A percentile compares a stretch with the other conserved stretches of the same genome.
These are phyloP conservation scores for Beris chalybata DNA, from an alignment of 2,888 invertebrate species.

Conservation along the genomic window DNA sequence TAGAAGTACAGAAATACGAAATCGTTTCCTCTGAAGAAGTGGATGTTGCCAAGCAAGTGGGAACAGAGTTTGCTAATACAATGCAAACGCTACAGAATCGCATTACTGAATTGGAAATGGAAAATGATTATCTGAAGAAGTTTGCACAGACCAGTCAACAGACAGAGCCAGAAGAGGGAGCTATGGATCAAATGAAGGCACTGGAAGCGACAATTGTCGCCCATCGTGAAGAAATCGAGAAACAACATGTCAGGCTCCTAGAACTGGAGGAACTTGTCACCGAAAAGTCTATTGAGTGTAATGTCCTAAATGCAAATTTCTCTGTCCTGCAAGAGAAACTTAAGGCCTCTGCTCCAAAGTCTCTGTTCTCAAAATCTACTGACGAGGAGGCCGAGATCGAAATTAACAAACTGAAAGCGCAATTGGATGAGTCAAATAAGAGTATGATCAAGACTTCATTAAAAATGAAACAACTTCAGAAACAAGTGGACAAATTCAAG, in stretches of 20 bases:
- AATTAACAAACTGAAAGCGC: constrained; percentile 63
- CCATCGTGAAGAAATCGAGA: constrained; percentile 56
- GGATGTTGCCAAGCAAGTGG: constrained; percentile 55
- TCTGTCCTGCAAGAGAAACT: constrained; percentile 54
- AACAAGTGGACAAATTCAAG: constrained; percentile 69
- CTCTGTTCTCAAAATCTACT: constrained; percentile 47
- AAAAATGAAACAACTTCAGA: constrained; percentile 76
- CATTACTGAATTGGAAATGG: constrained; percentile 60
- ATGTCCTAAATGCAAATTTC: constrained; percentile 56
- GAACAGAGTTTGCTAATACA: constrained; percentile 56
- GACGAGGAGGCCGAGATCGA: constrained; percentile 49
- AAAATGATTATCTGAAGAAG: constrained; percentile 62
- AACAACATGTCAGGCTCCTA: constrained; percentile 39
- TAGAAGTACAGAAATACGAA: constrained; percentile 52
- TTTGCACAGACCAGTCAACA: constrained; percentile 51
- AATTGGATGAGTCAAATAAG: constrained; percentile 75
- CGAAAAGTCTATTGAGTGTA: constrained; percentile 60
- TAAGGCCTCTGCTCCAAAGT: constrained; percentile 47
- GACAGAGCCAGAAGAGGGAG: constrained; percentile 27
- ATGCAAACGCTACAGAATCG: constrained; percentile 60
- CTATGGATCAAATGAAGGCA: constrained; percentile 46
- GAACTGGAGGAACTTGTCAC: constrained; percentile 60
- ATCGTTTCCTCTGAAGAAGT: constrained; percentile 38
- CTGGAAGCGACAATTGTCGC: constrained; percentile 58
- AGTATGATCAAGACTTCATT: constrained; percentile 74